Evolutionary conservation across 2,113 vertebrate genomes (phyloP).

Genomic region (Tetraodon nigroviridis): DNA sequence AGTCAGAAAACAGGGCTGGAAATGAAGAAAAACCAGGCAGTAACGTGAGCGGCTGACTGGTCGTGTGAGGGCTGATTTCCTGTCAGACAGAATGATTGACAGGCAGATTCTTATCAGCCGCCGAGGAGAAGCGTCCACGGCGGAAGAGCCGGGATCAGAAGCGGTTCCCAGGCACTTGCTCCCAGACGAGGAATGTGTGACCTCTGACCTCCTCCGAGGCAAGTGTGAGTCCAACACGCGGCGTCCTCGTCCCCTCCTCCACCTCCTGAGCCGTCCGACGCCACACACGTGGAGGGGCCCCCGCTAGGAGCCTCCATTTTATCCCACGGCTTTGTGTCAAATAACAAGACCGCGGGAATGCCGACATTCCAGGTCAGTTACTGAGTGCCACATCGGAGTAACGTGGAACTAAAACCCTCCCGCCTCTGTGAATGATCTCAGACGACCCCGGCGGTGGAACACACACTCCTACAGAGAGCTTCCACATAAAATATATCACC

Average conservation of each 20-base stretch:
- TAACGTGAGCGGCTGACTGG: conserved; percentile 14
- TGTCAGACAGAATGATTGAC: conserved; percentile 11
- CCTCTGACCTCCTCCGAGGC: conserved; percentile 59
- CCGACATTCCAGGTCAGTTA: conserved; percentile 49
- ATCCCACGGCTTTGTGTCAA: conserved; percentile 54
- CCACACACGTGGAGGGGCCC: conserved; percentile 66
- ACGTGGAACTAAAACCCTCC: neutral
- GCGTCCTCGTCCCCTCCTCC: conserved; percentile 56
- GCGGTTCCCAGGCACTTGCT: conserved; percentile 51
- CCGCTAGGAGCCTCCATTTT: conserved; percentile 51
- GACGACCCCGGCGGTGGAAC: too few species aligned
- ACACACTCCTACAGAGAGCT: neutral
- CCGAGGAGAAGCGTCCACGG: neutral
- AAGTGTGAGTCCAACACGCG: conserved; percentile 55
- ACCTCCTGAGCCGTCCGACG: conserved; percentile 55
- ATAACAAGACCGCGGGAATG: conserved; percentile 40
- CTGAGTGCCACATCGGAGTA: conserved; percentile 1
- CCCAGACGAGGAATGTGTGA: conserved; percentile 40
- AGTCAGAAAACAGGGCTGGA: neutral
- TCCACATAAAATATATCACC: neutral
- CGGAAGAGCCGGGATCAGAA: conserved; percentile 3
- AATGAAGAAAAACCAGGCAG: neutral
- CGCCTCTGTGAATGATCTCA: too few species aligned
- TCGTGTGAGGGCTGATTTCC: conserved; percentile 7
- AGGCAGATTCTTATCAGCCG: neutral